Evolutionary conservation across 1,140 invertebrate species (phyloP), one percentile per base, ranked within the genome.

Genomic region (Polypedilum vanderplanki): DNA sequence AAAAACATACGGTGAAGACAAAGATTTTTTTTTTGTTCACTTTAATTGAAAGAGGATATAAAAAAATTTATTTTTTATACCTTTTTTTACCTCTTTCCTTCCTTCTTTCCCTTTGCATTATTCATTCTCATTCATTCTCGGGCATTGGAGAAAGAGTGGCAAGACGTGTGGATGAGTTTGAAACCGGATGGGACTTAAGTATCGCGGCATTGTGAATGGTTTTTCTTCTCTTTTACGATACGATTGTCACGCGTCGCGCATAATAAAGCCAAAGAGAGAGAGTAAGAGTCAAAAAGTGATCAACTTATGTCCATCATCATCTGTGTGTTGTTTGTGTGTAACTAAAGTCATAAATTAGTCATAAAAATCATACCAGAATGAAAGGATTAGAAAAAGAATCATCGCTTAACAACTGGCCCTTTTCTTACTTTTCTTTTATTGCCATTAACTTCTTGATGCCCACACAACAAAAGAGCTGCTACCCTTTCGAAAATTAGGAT

Each of bases 291-390:
- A 57, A n/a, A n/a, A 57, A 57, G 46, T 70, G 17, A 70, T 70
- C 20, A 57, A 57, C 65, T 70, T 70, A 70, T 70, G 65, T 70
- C 65, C 65, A 70, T 70, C 65, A 70, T 70, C 65, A 70, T 22
- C 18, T 46, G 41, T 12, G 41, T 12, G 2, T 46, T 15, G 8
- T 3, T 46, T 46, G 41, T 5, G 40, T n/a, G n/a, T n/a, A n/a
- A n/a, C 24, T 33, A 33, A 33, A 33, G 24, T 33, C 24, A 33
- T 33, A 33, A 33, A 33, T 33, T 33, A 33, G 24, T 33, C 46
- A 12, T 57, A n/a, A 4, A 46, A 12, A 57, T n/a, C 46, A 4
- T 15, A 15, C 4, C 46, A 15, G 15, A 4, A 57, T 57, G n/a
- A 57, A 57, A 57, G 46, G 46, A 57, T 57, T 57, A 57, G n/a